Conservation (phyloP, 2,888 invertebrate species). For the Hypena proboscidalis region DNA sequence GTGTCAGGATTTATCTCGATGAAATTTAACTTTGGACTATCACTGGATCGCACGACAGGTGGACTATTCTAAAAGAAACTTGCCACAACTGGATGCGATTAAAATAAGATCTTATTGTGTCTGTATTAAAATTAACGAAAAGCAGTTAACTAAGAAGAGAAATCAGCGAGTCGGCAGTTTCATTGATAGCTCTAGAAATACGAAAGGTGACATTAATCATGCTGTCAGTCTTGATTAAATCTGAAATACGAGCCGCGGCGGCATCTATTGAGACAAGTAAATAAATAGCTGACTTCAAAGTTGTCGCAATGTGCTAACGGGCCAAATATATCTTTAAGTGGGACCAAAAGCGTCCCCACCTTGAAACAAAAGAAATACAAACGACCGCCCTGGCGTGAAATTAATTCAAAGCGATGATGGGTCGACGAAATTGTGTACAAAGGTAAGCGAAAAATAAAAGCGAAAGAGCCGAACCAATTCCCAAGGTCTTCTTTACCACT, state of each 20-base stretch:
- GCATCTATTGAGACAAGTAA: constrained; percentile 75
- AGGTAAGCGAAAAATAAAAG: constrained; percentile 76
- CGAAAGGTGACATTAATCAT: constrained; percentile 75
- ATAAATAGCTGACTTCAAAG: constrained; percentile 76
- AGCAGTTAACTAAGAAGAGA: constrained; percentile 52
- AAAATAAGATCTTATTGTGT: too few relatives aligned
- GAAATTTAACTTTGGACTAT: too few relatives aligned
- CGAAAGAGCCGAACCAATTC: constrained; percentile 69
- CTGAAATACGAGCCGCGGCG: constrained; percentile 73
- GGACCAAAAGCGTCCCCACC: constrained; percentile 65
- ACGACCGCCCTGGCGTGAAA: constrained; percentile 73
- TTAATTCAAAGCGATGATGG: constrained; percentile 80
- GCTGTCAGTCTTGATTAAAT: constrained; percentile 78
- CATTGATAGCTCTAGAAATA: constrained; percentile 64
- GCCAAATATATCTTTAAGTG: constrained; percentile 74
- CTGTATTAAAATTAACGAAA: too few relatives aligned
- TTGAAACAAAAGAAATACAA: constrained; percentile 78
- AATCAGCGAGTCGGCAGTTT: constrained; percentile 55
- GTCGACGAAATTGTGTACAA: constrained; percentile 74
- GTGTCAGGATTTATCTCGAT: too few relatives aligned
- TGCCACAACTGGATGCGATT: too few relatives aligned
- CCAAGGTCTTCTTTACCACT: constrained; percentile 67
- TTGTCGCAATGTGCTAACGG: constrained; percentile 78
- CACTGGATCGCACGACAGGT: too few relatives aligned
- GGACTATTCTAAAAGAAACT: too few relatives aligned